phyloP scores from a whole-genome alignment of 2,113 vertebrate species.

The Diglossa brunneiventris region DNA sequence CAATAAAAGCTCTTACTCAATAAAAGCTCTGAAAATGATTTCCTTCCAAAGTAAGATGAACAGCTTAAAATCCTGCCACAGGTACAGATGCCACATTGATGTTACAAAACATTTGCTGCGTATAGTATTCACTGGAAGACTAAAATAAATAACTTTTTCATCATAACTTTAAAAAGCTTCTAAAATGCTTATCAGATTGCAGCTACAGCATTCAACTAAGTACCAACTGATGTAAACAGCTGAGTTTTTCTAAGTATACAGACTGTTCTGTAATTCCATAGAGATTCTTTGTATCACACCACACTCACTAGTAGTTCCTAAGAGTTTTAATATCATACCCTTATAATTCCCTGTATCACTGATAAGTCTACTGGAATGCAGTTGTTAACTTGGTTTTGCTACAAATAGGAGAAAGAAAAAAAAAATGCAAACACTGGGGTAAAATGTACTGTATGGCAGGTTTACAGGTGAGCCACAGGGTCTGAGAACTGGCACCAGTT shows the following conservation, averaged over 20 bases:
- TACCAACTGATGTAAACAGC: background rate
- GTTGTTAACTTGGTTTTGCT: background rate
- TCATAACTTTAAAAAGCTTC: background rate
- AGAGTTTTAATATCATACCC: background rate
- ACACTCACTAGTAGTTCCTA: background rate
- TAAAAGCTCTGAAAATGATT: background rate
- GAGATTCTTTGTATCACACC: background rate
- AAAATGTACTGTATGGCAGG: background rate
- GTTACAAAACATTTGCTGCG: background rate
- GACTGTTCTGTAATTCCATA: background rate
- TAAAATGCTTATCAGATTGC: background rate
- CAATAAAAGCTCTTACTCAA: background rate
- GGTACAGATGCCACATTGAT: background rate
- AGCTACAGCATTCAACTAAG: background rate
- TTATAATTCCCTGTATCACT: background rate
- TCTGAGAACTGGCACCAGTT: background rate
- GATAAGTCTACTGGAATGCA: background rate
- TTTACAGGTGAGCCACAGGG: background rate
- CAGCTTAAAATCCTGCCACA: background rate
- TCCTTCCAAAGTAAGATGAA: background rate
- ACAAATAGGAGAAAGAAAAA: background rate
- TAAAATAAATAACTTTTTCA: background rate
- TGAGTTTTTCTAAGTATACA: background rate
- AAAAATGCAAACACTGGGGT: background rate
- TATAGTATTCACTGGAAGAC: background rate